Evolutionary conservation across 2,113 vertebrate genomes (phyloP), one percentile per base, ranked within the genome.

Genomic region (Aldabrachelys gigantea): DNA sequence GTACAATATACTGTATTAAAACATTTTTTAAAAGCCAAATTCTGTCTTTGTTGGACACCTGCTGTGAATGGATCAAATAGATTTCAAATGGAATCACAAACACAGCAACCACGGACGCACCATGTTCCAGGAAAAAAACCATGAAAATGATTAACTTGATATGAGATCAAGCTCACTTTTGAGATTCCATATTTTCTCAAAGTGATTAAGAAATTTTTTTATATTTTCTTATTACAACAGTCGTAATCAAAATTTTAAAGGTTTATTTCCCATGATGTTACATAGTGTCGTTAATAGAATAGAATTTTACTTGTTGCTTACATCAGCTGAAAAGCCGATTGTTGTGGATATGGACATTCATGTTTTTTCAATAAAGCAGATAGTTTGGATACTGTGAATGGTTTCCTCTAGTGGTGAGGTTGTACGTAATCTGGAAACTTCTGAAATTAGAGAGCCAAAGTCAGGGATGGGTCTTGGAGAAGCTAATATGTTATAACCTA

Each of bases 251-350:
- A 22, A 87, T 54, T 52, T 21, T n/a, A 38, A 80, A 3, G 75
- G 75, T 91, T 87, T 83, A 1, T 79, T 94, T 56, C 47, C 35
- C 38, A 25, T 8, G 0, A 89, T 79, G 83, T 57, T 88, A 57
- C 54, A 87, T 87, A 65, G 7, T 57, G 4, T 5, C 11, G 53
- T 56, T 62, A 88, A 50, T 13, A 6, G 44, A 76, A 79, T 84
- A 82, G 1, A 76, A 5, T 4, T 12, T 4, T 53, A 7, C 1
- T 0, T 27, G 2, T 78, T 83, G 21, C 1, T 2, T 0, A 2
- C 21, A 11, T 4, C 53, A 81, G 13, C 13, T 83, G 2, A 12
- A 78, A 3, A 31, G 7, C 5, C 0, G 0, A 1, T 56, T 38
- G 11, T 11, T 8, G 44, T 50, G 27, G 78, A 29, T 17, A 4